phyloP scores from a whole-genome alignment of 2,113 vertebrate genomes.

The Axis porcinus region DNA sequence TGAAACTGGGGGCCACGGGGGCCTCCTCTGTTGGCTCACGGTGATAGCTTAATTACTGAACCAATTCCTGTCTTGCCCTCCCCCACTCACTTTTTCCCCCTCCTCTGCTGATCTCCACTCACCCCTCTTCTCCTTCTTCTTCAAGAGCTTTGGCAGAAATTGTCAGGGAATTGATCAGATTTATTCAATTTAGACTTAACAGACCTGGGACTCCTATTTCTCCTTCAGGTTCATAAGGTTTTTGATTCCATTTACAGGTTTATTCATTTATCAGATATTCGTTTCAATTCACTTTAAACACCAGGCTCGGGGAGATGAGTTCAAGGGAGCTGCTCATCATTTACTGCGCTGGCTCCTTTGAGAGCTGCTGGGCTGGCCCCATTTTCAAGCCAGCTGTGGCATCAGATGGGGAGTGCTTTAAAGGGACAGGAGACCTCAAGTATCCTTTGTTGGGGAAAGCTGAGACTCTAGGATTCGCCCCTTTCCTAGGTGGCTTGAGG shows the following conservation, averaged over 20 bases:
- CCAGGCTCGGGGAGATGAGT: background rate
- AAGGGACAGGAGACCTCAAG: background rate
- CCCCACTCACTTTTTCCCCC: background rate
- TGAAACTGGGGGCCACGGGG: background rate
- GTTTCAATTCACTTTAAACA: slow-evolving; percentile 57
- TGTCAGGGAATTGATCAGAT: slow-evolving; percentile 70
- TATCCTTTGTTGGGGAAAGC: background rate
- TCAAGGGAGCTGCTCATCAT: background rate
- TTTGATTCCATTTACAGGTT: slow-evolving; percentile 55
- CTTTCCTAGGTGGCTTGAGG: background rate
- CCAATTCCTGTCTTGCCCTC: background rate
- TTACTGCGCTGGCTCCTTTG: background rate
- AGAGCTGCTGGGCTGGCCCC: background rate
- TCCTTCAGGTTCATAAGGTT: slow-evolving; percentile 65
- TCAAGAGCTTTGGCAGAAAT: slow-evolving; percentile 67
- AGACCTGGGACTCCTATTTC: slow-evolving; percentile 60
- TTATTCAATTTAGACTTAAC: slow-evolving; percentile 74
- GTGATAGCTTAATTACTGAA: slow-evolving; percentile 70
- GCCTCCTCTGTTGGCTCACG: slow-evolving; percentile 44
- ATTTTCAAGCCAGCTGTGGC: background rate
- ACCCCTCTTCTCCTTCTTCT: slow-evolving; percentile 53
- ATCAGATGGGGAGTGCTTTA: background rate
- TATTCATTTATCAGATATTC: slow-evolving; percentile 52
- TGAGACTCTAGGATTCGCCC: background rate
- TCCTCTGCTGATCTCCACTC: background rate